phyloP scores from a whole-genome alignment of 2,113 vertebrate species.

The Pristiophorus japonicus region DNA sequence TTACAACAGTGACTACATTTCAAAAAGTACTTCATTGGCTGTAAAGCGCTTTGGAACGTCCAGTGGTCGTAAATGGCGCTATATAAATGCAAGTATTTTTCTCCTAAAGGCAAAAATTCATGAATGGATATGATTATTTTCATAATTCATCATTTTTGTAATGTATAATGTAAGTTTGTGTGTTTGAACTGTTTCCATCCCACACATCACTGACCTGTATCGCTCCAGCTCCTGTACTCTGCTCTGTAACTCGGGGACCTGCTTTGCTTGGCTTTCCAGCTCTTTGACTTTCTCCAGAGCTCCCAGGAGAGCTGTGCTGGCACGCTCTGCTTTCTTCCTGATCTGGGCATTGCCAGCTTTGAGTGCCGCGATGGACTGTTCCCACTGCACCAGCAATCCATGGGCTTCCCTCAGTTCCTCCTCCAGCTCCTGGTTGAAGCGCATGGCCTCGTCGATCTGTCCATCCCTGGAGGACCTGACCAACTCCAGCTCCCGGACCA shows the following conservation, averaged over 20 bases:
- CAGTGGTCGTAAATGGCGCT: too few species aligned
- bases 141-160: background rate
- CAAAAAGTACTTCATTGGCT: too few species aligned
- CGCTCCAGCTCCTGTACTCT: slow-evolving; percentile 49
- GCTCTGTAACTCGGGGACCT: slow-evolving; percentile 52
- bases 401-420: slow-evolving; percentile 55
- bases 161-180: too few species aligned
- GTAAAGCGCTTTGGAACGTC: too few species aligned
- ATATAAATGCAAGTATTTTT: background rate
- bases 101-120: background rate
- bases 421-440: slow-evolving; percentile 57
- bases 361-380: slow-evolving; percentile 45
- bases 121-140: background rate
- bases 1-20: too few species aligned
- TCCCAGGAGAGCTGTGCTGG: slow-evolving; percentile 53
- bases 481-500: slow-evolving; percentile 58
- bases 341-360: slow-evolving; percentile 56
- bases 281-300: slow-evolving; percentile 54
- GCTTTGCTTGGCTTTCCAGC: slow-evolving; percentile 57
- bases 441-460: slow-evolving; percentile 63
- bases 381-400: slow-evolving; percentile 42
- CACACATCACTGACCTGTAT: slow-evolving; percentile 50
- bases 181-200: too few species aligned
- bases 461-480: slow-evolving; percentile 62
- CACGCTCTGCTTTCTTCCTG: slow-evolving; percentile 59